These are phyloP conservation scores for Petromus typicus DNA, from an alignment of 2,113 vertebrate species.

Conservation along the genomic window DNA sequence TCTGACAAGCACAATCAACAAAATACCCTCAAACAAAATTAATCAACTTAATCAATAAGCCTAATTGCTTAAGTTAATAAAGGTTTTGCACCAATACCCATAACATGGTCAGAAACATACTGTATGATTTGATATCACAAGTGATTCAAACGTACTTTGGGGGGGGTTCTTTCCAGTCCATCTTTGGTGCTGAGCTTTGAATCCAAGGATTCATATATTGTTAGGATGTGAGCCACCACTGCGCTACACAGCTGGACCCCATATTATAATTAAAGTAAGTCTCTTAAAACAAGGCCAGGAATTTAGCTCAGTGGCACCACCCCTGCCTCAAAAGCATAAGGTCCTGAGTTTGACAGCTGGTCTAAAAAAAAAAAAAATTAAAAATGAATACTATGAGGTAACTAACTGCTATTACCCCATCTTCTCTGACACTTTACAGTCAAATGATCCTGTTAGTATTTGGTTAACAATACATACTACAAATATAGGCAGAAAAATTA, in stretches of 20 bases:
- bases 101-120: not conserved
- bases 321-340: too few species aligned
- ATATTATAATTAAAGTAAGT: not conserved
- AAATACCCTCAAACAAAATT: constrained; percentile 29
- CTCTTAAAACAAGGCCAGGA: not conserved
- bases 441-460: constrained; percentile 2
- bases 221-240: not conserved
- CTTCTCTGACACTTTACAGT: not conserved
- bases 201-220: not conserved
- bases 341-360: too few species aligned
- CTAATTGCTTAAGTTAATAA: not conserved
- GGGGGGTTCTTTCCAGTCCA: not conserved
- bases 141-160: not conserved
- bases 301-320: too few species aligned
- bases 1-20: not conserved
- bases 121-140: constrained; percentile 4
- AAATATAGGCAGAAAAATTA: not conserved
- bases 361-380: too few species aligned
- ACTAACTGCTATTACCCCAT: not conserved
- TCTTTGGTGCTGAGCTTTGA: not conserved
- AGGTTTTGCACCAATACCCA: not conserved
- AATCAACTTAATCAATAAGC: too few species aligned
- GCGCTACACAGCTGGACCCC: not conserved
- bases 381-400: not conserved
- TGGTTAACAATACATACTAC: not conserved